These are phyloP conservation scores for Rhagologus leucostigma DNA, from an alignment of 2,113 vertebrate genomes.

Conservation along the genomic window DNA sequence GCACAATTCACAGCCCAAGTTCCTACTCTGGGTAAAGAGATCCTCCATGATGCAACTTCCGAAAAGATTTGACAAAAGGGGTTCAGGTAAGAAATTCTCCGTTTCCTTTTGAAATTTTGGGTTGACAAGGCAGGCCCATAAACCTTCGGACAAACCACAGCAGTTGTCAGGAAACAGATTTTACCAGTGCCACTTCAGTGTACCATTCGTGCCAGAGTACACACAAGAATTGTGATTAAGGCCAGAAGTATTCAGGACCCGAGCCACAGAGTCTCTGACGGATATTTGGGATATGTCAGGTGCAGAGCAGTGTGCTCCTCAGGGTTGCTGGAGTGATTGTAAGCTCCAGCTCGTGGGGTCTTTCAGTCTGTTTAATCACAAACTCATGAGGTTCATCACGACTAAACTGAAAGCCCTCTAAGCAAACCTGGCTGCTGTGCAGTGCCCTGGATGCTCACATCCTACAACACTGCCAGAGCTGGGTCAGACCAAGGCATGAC, in stretches of 20 bases:
- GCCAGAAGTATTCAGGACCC: neutral
- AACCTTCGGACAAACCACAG: neutral
- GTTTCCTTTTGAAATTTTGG: neutral
- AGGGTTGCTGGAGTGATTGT: neutral
- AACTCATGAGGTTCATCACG: neutral
- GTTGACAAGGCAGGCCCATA: neutral
- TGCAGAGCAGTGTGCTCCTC: neutral
- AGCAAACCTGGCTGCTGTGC: neutral
- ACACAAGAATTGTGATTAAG: neutral
- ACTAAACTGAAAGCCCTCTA: neutral
- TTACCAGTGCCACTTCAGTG: neutral
- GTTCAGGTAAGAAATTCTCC: neutral
- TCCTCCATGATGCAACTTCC: accelerated
- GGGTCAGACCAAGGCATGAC: neutral
- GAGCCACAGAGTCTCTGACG: neutral
- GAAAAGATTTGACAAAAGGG: neutral
- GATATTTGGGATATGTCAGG: neutral
- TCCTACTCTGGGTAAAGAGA: neutral
- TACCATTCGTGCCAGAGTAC: neutral
- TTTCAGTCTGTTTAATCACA: neutral
- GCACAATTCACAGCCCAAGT: neutral
- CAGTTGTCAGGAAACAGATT: neutral
- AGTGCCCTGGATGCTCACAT: neutral
- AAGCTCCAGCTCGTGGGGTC: neutral
- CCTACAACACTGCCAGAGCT: neutral